phyloP scores from a whole-genome alignment of 2,797 vertebrate species.

The Sebastes nivosus region DNA sequence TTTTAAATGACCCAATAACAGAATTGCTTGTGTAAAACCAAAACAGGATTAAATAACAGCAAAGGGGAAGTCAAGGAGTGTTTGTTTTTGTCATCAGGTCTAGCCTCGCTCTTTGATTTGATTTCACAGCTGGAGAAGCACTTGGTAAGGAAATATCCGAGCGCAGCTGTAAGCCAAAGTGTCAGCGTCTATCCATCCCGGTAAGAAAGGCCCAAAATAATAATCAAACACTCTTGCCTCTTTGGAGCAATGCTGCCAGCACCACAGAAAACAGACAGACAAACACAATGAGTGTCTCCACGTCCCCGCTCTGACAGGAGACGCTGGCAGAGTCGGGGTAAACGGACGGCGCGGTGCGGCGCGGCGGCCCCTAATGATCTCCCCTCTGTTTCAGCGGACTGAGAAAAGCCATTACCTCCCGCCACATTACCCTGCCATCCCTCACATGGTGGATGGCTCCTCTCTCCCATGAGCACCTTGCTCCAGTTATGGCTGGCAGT shows the following conservation, averaged over 20 bases:
- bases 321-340: slow-evolving; percentile 70
- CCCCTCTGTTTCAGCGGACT: slow-evolving; percentile 87
- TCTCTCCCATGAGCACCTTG: slow-evolving; percentile 94
- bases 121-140: slow-evolving; percentile 67
- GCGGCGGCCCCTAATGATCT: slow-evolving; percentile 76
- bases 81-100: slow-evolving; percentile 62
- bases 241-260: slow-evolving; percentile 65
- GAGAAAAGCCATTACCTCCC: slow-evolving; percentile 95
- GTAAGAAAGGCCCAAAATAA: slow-evolving; percentile 70
- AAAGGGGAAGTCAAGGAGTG: slow-evolving; percentile 27
- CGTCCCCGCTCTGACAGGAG: slow-evolving; percentile 67
- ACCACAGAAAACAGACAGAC: slow-evolving; percentile 67
- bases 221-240: slow-evolving; percentile 76
- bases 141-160: slow-evolving; percentile 66
- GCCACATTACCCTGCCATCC: slow-evolving; percentile 95
- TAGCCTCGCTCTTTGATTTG: slow-evolving; percentile 39
- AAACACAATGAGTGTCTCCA: slow-evolving; percentile 71
- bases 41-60: slow-evolving; percentile 11
- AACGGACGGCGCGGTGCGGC: slow-evolving; percentile 70
- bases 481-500: slow-evolving; percentile 89
- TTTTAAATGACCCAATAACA: neutral
- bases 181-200: slow-evolving; percentile 70
- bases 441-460: slow-evolving; percentile 94
- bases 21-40: neutral
- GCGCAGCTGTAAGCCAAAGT: slow-evolving; percentile 63